Percentiles rank a stretch among this genome's conserved stretches.
Conservation (phyloP, 1,140 invertebrate species). For the Drosophila auraria region DNA sequence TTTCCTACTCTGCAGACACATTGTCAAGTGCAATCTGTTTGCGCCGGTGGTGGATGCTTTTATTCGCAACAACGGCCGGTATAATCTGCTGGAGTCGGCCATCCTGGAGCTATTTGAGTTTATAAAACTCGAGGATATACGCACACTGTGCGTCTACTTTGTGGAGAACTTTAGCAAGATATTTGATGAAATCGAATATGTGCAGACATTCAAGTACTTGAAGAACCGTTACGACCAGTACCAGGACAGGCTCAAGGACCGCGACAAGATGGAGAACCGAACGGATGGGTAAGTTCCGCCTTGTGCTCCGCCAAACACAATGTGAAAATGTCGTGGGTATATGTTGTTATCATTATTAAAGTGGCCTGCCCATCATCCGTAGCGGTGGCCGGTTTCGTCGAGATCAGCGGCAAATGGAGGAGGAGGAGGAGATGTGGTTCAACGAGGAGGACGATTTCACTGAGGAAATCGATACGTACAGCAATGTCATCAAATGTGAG, state of each 20-base stretch:
- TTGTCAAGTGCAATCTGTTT: slow-evolving; percentile 98
- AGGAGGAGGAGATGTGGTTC: slow-evolving; percentile 99
- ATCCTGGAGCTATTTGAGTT: slow-evolving; percentile 99
- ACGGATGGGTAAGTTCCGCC: slow-evolving; percentile 88
- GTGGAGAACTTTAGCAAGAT: slow-evolving; percentile 98
- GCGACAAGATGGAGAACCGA: slow-evolving; percentile 88
- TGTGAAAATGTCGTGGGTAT: slow-evolving; percentile 58
- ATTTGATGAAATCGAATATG: slow-evolving; percentile 97
- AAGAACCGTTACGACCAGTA: slow-evolving; percentile 97
- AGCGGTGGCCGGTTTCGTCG: slow-evolving; percentile 93
- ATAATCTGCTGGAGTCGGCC: slow-evolving; percentile 99
- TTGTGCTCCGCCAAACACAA: slow-evolving; percentile 17
- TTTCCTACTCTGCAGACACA: slow-evolving; percentile 88
- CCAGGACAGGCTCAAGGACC: slow-evolving; percentile 95
- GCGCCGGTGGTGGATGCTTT: slow-evolving; percentile 98
- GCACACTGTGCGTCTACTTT: slow-evolving; percentile 96
- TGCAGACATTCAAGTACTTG: slow-evolving; percentile 97
- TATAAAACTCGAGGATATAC: slow-evolving; percentile 98
- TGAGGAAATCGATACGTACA: slow-evolving; percentile 87
- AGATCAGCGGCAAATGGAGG: slow-evolving; percentile 96
- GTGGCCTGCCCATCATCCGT: slow-evolving; percentile 90
- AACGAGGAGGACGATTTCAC: slow-evolving; percentile 98
- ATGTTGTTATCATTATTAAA: slow-evolving; percentile 64
- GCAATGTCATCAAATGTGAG: slow-evolving; percentile 85
- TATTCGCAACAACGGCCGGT: slow-evolving; percentile 97